Conservation (phyloP, 2,113 vertebrate species). For the Podarcis cretensis region DNA sequence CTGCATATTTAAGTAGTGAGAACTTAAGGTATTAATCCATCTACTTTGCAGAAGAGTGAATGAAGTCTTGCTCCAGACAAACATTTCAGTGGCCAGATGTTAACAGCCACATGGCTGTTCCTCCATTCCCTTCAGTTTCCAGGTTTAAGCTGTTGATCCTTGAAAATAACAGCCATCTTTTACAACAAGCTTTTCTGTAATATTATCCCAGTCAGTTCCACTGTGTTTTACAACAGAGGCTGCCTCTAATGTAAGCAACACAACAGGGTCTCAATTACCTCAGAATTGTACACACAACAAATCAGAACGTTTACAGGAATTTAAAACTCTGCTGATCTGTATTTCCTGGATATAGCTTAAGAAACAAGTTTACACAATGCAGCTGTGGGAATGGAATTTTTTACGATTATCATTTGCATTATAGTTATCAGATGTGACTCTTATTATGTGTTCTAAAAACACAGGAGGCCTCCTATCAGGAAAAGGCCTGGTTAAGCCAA, state of each 20-base stretch:
- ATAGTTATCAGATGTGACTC: neutral
- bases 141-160: neutral
- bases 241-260: slow-evolving; percentile 3
- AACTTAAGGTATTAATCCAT: slow-evolving; percentile 52
- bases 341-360: slow-evolving; percentile 13
- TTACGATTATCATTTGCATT: neutral
- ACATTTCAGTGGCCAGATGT: slow-evolving; percentile 60
- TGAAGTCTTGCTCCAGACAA: slow-evolving; percentile 61
- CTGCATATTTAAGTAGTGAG: slow-evolving; percentile 66
- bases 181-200: neutral
- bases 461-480: neutral
- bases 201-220: neutral
- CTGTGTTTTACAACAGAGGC: neutral
- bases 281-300: neutral
- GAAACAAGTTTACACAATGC: neutral
- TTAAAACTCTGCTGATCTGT: neutral
- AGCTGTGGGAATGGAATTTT: neutral
- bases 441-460: neutral
- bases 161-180: neutral
- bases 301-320: neutral
- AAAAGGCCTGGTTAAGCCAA: neutral
- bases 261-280: neutral
- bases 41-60: slow-evolving; percentile 42
- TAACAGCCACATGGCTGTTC: slow-evolving; percentile 38
- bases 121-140: slow-evolving; percentile 9